Conservation (phyloP, 2,888 invertebrate genomes). For the Lagria hirta region DNA sequence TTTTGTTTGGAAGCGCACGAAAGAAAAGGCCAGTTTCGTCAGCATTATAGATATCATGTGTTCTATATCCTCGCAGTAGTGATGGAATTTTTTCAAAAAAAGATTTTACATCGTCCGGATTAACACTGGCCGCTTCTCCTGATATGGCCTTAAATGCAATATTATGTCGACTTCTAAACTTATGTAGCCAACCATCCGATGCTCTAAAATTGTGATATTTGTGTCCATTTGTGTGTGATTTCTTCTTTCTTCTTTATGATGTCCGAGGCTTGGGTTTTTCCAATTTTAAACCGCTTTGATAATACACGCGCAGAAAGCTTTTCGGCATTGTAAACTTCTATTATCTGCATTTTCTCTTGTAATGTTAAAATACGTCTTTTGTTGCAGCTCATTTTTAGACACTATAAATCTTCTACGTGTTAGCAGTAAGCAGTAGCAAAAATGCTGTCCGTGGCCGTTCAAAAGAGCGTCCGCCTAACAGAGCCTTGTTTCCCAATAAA, state of each 20-base stretch:
- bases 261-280: conserved; percentile 22
- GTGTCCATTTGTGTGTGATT: conserved; percentile 3
- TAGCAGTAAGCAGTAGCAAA: no score
- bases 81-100: conserved; percentile 24
- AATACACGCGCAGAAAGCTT: no score
- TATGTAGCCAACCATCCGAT: conserved; percentile 4
- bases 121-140: conserved; percentile 24
- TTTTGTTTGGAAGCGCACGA: conserved; percentile 4
- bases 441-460: no score
- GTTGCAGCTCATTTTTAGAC: no score
- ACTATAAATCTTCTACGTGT: no score
- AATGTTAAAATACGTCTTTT: conserved; percentile 5
- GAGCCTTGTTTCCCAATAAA: no score
- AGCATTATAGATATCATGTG: conserved; percentile 2
- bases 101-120: conserved; percentile 7
- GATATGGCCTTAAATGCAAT: conserved; percentile 25
- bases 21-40: conserved; percentile 5
- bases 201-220: conserved; percentile 21
- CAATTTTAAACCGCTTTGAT: not conserved
- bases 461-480: no score
- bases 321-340: no score
- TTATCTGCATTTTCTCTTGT: conserved; percentile 11
- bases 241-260: conserved; percentile 19
- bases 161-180: conserved; percentile 6
- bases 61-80: not conserved